Evolutionary conservation across 2,113 vertebrate genomes (phyloP).

Genomic region (Eubucco bourcierii): DNA sequence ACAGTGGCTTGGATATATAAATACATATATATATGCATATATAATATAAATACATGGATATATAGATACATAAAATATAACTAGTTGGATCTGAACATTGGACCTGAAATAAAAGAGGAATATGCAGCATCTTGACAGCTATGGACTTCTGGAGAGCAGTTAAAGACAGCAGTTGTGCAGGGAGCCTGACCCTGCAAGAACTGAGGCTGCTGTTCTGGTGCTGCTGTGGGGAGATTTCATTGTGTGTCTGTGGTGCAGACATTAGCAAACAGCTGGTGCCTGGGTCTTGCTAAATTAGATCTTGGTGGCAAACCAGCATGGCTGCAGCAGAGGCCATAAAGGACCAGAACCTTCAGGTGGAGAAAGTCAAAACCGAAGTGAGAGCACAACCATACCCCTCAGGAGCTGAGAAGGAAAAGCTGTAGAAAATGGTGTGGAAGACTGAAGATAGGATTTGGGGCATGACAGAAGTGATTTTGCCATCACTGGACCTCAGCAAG

Average conservation of each 20-base stretch:
- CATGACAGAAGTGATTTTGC: background rate
- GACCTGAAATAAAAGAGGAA: background rate
- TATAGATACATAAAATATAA: too few species aligned
- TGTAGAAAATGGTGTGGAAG: rapidly evolving
- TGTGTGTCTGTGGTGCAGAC: background rate
- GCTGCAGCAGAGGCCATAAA: background rate
- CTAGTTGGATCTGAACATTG: background rate
- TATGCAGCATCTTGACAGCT: background rate
- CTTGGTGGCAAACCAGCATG: background rate
- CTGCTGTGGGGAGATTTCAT: background rate
- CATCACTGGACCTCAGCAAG: background rate
- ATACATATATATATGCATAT: background rate
- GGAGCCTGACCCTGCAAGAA: background rate
- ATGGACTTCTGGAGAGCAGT: background rate
- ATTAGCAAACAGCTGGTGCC: background rate
- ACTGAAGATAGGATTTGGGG: rapidly evolving
- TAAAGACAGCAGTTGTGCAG: background rate
- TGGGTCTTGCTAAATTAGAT: background rate
- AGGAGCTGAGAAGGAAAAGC: background rate
- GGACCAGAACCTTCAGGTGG: background rate
- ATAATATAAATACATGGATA: background rate
- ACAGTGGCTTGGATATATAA: background rate
- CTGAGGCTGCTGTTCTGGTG: background rate
- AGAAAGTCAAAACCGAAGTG: background rate
- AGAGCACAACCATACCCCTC: rapidly evolving